Base-by-base conservation (phyloP, 30 jellyfish, hydroid and myxozoan species). In the Pelagia noctiluca region DNA sequence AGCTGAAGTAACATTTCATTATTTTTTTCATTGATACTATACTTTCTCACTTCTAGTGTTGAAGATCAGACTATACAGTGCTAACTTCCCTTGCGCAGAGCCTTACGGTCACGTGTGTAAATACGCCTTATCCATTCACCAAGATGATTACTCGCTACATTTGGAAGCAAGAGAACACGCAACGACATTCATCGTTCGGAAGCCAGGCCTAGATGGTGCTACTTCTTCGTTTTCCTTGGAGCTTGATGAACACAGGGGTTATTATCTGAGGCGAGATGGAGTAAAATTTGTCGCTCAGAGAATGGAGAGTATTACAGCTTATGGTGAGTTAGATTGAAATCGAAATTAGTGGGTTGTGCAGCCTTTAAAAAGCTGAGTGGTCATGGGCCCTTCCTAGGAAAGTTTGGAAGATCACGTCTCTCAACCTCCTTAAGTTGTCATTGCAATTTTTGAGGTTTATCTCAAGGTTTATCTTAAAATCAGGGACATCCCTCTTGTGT, bases 91-190 rank as follows among this genome's bases (percentile, higher is more conserved):
- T 26, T 91, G 98, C 49, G 38, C 95, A 11, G 89, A 85, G 54
- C 98, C 96, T 11, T 90, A 72, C 29, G 98, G 98, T 35, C 95
- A 91, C 71, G 95, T 91, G 22, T 91, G 98, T 72, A 91, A 91
- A 57, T 75, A 91, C 65, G 98, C 96, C 2, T 30, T 91, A 67
- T 76, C 96, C 21, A 52, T 85, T 0, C 97, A 84, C 71, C 80
- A 75, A 32, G 96, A 86, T 42, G 98, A 84, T 65, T 76, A 75
- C 36, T 75, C 92, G 10, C 70, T 91, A 33, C 89, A 75, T 35
- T 63, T 91, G 65, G 89, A 81, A 34, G 69, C 96, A 67, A 81
- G 98, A 21, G 98, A 91, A 52, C 88, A 93, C 48, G 96, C 98
- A 33, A 50, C 95, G 11, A 49, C 46, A 1, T 91, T 91, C 76